Evolutionary conservation across 2,888 invertebrate species (phyloP).

Genomic region (Ischnus inquisitorius): DNA sequence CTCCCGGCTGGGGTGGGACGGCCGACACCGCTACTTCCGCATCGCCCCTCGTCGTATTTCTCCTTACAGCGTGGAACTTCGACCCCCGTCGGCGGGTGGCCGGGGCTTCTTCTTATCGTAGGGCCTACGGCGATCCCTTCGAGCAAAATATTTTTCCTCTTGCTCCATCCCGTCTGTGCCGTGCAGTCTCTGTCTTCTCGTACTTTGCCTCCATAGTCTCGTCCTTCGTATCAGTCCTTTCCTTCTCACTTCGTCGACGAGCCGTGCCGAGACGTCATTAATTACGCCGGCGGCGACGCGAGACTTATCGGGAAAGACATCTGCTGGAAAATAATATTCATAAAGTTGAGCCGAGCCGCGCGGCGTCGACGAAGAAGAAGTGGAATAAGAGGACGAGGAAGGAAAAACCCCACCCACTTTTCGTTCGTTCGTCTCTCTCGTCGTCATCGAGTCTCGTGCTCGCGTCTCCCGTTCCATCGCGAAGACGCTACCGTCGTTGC

Average conservation of each 20-base stretch:
- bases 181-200: slow-evolving; percentile 4
- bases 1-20: slow-evolving; percentile 38
- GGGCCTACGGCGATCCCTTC: slow-evolving; percentile 52
- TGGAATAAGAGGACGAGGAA: slow-evolving; percentile 30
- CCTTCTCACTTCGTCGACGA: slow-evolving; percentile 44
- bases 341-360: slow-evolving; percentile 79
- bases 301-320: slow-evolving; percentile 85
- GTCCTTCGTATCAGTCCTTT: slow-evolving; percentile 66
- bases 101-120: slow-evolving; percentile 73
- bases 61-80: slow-evolving; percentile 41
- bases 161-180: slow-evolving; percentile 13
- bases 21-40: slow-evolving; percentile 58
- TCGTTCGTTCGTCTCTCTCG: slow-evolving; percentile 32
- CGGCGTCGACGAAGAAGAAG: slow-evolving; percentile 35
- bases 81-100: slow-evolving; percentile 53
- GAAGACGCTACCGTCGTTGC: slow-evolving; percentile 58
- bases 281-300: slow-evolving; percentile 80
- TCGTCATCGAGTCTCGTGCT: slow-evolving; percentile 26
- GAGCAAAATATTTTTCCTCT: slow-evolving; percentile 56
- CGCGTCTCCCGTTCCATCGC: slow-evolving; percentile 23
- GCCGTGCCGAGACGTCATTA: slow-evolving; percentile 80
- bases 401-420: slow-evolving; percentile 39
- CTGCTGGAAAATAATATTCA: slow-evolving; percentile 85
- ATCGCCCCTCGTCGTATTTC: slow-evolving; percentile 50
- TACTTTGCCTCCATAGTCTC: slow-evolving; percentile 40